A percentile compares a stretch with the other conserved stretches of the same genome.
Evolutionary conservation across 1,140 invertebrate genomes (phyloP).

Genomic region (Cataglyphis hispanica): DNA sequence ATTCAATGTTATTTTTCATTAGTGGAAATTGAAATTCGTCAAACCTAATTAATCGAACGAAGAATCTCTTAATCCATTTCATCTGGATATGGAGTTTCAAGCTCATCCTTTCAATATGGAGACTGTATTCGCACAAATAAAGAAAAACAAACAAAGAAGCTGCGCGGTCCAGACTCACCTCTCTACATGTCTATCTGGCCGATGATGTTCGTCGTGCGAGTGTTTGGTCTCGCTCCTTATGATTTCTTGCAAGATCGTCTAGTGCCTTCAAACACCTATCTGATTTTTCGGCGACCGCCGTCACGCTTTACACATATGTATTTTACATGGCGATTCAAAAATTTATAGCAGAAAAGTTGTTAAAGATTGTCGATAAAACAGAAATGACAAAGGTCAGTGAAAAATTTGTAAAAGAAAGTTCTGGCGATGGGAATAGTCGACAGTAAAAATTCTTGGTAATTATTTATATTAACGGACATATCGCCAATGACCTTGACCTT

Average conservation of each 20-base stretch:
- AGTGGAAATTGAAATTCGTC: not conserved
- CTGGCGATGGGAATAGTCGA: not conserved
- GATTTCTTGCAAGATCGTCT: slow-evolving; percentile 74
- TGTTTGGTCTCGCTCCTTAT: slow-evolving; percentile 83
- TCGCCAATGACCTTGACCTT: too few species aligned
- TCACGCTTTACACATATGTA: slow-evolving; percentile 62
- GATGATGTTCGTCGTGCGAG: slow-evolving; percentile 71
- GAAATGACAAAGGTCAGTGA: slow-evolving; percentile 79
- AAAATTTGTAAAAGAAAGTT: slow-evolving; percentile 9
- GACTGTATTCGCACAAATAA: slow-evolving; percentile 10
- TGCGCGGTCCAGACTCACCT: slow-evolving; percentile 73
- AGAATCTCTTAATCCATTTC: not conserved
- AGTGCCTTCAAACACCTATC: slow-evolving; percentile 70
- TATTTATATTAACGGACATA: too few species aligned
- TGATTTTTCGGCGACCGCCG: slow-evolving; percentile 63
- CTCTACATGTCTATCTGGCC: slow-evolving; percentile 80
- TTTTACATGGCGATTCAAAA: slow-evolving; percentile 58
- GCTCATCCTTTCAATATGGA: slow-evolving; percentile 42
- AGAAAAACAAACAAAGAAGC: slow-evolving; percentile 1
- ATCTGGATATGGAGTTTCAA: not conserved
- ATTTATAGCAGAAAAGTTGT: slow-evolving; percentile 65
- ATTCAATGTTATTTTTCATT: not conserved
- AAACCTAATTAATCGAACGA: not conserved
- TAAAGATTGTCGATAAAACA: slow-evolving; percentile 59
- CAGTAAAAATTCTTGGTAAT: not conserved